These are phyloP conservation scores for Ennomos erosarius DNA, from an alignment of 2,888 invertebrate species.

Conservation along the genomic window DNA sequence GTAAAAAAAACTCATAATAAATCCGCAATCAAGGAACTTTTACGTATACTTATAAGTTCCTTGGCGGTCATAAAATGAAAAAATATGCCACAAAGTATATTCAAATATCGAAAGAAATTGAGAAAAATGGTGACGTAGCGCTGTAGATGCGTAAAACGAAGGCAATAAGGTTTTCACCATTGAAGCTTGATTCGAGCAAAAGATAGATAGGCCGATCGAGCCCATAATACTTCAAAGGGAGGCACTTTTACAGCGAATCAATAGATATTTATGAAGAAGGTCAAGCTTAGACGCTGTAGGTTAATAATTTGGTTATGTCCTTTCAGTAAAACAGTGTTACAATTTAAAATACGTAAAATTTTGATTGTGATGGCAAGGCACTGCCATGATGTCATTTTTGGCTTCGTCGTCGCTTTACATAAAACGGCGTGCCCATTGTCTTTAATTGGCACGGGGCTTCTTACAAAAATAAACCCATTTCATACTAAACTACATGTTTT, in stretches of 20 bases:
- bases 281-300: slow-evolving; percentile 9
- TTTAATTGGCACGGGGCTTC: no score
- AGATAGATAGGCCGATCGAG: slow-evolving; percentile 17
- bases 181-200: slow-evolving; percentile 21
- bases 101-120: neutral
- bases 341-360: no score
- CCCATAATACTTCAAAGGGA: slow-evolving; percentile 24
- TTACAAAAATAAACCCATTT: no score
- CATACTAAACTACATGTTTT: no score
- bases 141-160: slow-evolving; percentile 16
- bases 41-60: no score
- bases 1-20: no score
- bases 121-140: slow-evolving; percentile 4
- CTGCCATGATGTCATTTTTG: no score
- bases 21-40: no score
- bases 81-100: neutral
- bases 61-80: no score
- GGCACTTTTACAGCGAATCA: slow-evolving; percentile 21
- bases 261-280: slow-evolving; percentile 16
- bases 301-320: slow-evolving; percentile 13
- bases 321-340: neutral
- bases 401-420: no score
- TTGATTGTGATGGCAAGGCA: no score
- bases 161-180: slow-evolving; percentile 17
- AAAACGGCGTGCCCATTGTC: no score